Percentiles rank a stretch among this genome's conserved stretches.
Evolutionary conservation across 2,113 vertebrate genomes (phyloP).

Genomic region (Nesogale talazaci): DNA sequence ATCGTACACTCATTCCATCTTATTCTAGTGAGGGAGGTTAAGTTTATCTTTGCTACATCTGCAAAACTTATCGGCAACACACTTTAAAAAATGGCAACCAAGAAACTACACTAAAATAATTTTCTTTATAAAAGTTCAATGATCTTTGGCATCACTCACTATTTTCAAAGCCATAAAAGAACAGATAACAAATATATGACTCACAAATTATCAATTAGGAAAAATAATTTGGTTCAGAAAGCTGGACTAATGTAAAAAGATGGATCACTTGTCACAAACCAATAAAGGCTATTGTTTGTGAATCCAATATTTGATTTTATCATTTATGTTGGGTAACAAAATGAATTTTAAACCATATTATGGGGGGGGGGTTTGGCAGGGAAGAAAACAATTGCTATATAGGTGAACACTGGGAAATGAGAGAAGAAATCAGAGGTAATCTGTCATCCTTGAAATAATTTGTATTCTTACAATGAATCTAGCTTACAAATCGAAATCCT

Average conservation of each 20-base stretch:
- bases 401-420: constrained; percentile 66
- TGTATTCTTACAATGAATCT: constrained; percentile 64
- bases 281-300: constrained; percentile 85
- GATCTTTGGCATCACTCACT: constrained; percentile 82
- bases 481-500: constrained; percentile 62
- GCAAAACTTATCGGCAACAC: constrained; percentile 64
- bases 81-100: constrained; percentile 78
- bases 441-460: constrained; percentile 74
- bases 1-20: background rate
- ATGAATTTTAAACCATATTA: constrained; percentile 86
- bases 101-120: constrained; percentile 79
- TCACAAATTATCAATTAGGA: constrained; percentile 88
- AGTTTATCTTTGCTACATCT: constrained; percentile 58
- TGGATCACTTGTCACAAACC: constrained; percentile 87
- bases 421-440: constrained; percentile 75
- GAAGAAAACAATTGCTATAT: constrained; percentile 73
- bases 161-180: constrained; percentile 85
- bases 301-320: constrained; percentile 85
- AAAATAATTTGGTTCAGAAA: constrained; percentile 85
- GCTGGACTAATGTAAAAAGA: constrained; percentile 86
- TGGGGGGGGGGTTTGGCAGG: constrained; percentile 65
- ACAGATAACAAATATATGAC: constrained; percentile 86
- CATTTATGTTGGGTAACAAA: constrained; percentile 79
- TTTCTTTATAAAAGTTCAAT: constrained; percentile 76
- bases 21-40: constrained; percentile 8